Conservation (phyloP, 2,888 invertebrate genomes). For the Alentia gelatinosa region DNA sequence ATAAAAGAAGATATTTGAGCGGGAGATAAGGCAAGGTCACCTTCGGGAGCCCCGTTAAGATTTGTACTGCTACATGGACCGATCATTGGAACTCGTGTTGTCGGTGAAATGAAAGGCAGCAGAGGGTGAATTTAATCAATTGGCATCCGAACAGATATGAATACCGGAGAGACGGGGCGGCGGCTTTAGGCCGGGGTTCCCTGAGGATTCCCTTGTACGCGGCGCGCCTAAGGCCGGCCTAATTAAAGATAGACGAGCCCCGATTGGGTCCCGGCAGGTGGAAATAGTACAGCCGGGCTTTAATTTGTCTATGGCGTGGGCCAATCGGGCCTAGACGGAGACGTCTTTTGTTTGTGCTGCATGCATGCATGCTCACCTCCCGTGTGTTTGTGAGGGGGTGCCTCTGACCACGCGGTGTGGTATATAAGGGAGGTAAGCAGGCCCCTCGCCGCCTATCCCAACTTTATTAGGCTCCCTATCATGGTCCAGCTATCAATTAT, state of each 20-base stretch:
- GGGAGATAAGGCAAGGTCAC: neutral
- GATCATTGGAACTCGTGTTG: conserved; percentile 25
- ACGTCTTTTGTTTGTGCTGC: conserved; percentile 36
- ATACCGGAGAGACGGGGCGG: neutral
- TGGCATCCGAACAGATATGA: conserved; percentile 25
- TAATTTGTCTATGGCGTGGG: conserved; percentile 44
- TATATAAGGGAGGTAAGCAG: neutral
- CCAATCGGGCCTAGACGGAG: neutral
- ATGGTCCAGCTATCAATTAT: neutral
- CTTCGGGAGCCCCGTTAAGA: neutral
- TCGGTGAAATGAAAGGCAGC: neutral
- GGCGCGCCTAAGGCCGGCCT: neutral
- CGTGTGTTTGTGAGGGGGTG: neutral
- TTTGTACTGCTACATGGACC: neutral
- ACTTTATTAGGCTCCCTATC: neutral
- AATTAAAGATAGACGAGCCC: conserved; percentile 30
- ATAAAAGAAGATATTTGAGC: neutral
- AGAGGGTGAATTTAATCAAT: conserved; percentile 23
- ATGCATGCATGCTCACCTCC: neutral
- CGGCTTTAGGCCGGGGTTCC: neutral
- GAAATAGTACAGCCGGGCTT: conserved; percentile 10
- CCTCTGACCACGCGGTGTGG: neutral
- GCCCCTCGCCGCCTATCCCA: neutral
- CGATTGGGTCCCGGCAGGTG: conserved; percentile 3
- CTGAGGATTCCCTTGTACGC: neutral